phyloP scores from a whole-genome alignment of 2,113 vertebrate genomes.

The Polyodon spathula region DNA sequence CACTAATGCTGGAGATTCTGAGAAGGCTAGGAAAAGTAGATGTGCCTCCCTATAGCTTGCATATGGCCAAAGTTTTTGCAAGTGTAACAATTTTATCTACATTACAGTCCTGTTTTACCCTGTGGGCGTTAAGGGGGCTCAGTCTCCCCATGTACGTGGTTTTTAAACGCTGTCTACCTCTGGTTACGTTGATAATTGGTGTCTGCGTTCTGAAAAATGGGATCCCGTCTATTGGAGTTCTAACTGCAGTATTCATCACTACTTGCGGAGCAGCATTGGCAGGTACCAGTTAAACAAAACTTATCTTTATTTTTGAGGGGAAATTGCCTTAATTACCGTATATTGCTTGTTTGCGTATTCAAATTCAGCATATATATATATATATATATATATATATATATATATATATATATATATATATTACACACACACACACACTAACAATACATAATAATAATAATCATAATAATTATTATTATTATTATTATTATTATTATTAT shows the following conservation, averaged over 20 bases:
- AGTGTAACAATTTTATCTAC: constrained; percentile 77
- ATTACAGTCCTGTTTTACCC: constrained; percentile 86
- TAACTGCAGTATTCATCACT: constrained; percentile 80
- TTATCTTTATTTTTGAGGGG: neutral
- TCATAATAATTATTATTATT: too few relatives aligned
- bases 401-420: too few relatives aligned
- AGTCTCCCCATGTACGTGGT: constrained; percentile 96
- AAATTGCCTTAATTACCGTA: too few relatives aligned
- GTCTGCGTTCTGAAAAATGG: constrained; percentile 82
- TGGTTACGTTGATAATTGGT: constrained; percentile 83
- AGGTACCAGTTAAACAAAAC: constrained; percentile 50
- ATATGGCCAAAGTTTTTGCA: constrained; percentile 77
- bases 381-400: too few relatives aligned
- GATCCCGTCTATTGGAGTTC: constrained; percentile 73
- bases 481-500: too few relatives aligned
- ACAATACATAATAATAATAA: too few relatives aligned
- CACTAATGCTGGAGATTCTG: constrained; percentile 73
- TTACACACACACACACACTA: too few relatives aligned
- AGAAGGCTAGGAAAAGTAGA: constrained; percentile 66
- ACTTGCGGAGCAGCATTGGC: constrained; percentile 83
- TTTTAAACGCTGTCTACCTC: constrained; percentile 90
- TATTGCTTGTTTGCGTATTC: too few relatives aligned
- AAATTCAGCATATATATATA: too few relatives aligned
- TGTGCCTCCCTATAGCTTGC: constrained; percentile 72
- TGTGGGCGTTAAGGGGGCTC: constrained; percentile 87